phyloP scores from a whole-genome alignment of 2,113 vertebrate genomes.

The Erythrolamprus reginae region DNA sequence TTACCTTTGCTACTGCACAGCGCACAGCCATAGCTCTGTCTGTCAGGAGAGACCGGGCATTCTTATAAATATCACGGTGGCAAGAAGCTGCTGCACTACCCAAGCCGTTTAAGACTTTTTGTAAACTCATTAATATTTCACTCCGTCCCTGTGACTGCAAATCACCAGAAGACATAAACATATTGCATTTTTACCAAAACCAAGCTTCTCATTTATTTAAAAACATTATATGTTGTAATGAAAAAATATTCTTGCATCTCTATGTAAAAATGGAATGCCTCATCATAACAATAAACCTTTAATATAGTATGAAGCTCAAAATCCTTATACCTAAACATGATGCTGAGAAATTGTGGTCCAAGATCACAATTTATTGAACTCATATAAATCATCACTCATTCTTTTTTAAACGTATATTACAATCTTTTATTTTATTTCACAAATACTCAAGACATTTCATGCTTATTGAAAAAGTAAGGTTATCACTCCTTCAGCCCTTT shows the following conservation, averaged over 20 bases:
- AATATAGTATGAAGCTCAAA: neutral
- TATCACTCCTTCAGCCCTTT: neutral
- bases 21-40: constrained; percentile 97
- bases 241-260: neutral
- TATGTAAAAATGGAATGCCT: neutral
- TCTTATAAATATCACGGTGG: constrained; percentile 97
- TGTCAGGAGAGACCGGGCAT: constrained; percentile 88
- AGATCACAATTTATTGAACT: neutral
- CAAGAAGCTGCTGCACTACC: constrained; percentile 96
- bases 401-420: neutral
- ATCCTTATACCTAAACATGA: neutral
- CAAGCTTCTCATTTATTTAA: neutral
- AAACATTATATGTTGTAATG: neutral
- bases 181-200: neutral
- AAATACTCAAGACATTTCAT: neutral
- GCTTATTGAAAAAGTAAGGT: neutral
- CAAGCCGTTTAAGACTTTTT: constrained; percentile 90
- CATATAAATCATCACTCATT: neutral
- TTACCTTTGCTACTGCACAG: constrained; percentile 90
- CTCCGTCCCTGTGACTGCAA: constrained; percentile 91
- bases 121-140: constrained; percentile 94
- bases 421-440: neutral
- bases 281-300: neutral
- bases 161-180: neutral
- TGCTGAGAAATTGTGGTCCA: neutral